A percentile compares a stretch with the other conserved stretches of the same genome.
These are phyloP conservation scores for Mythimna impura DNA, from an alignment of 2,888 invertebrate species.

Conservation along the genomic window DNA sequence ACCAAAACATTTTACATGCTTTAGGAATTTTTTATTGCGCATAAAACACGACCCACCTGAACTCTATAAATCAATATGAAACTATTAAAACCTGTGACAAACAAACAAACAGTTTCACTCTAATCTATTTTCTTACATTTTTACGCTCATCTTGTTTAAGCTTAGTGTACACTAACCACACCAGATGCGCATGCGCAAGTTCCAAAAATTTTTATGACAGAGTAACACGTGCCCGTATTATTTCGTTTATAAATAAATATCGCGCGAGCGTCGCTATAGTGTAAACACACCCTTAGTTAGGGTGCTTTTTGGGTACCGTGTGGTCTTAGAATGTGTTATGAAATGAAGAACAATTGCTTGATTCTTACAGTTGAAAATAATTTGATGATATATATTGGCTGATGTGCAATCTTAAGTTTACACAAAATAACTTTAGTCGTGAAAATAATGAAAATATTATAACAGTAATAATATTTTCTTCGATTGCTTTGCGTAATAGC, in stretches of 20 bases:
- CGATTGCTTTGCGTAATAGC: no score
- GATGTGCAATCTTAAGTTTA: no score
- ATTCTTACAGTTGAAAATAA: no score
- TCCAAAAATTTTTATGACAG: constrained; percentile 84
- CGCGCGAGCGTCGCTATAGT: constrained; percentile 75
- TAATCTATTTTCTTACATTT: constrained; percentile 57
- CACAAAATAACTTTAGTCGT: no score
- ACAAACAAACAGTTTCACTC: constrained; percentile 58
- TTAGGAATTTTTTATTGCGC: constrained; percentile 52
- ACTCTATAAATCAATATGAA: constrained; percentile 61
- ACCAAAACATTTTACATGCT: constrained; percentile 53
- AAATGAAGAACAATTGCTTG: not conserved
- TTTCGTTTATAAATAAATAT: constrained; percentile 87
- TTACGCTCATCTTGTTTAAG: constrained; percentile 57
- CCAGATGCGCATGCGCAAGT: constrained; percentile 86
- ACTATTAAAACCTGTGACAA: constrained; percentile 65
- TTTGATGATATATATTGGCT: no score
- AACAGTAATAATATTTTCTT: no score
- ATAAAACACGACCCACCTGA: constrained; percentile 63
- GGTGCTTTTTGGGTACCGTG: constrained; percentile 66
- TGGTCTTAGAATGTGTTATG: not conserved
- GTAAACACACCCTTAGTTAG: constrained; percentile 84
- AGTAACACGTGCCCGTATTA: constrained; percentile 85
- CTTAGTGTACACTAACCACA: constrained; percentile 73
- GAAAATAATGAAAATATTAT: no score